These are phyloP conservation scores for Caenorhabditis sp. DNA, from an alignment of 2,888 invertebrate genomes.

Conservation along the genomic window DNA sequence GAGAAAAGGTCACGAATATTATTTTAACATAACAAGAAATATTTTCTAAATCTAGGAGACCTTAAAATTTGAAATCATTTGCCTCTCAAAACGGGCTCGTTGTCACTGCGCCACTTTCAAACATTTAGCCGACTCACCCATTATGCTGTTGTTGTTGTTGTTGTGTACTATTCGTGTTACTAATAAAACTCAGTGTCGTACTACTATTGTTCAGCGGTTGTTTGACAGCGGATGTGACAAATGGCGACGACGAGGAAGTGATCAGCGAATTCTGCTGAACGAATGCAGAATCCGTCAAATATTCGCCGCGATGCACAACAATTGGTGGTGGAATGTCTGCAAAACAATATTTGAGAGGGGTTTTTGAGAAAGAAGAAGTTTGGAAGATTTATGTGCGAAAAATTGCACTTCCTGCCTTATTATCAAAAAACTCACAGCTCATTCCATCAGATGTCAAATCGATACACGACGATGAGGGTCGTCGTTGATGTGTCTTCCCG, in stretches of 20 bases:
- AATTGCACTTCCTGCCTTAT: no score
- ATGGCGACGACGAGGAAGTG: constrained; percentile 6
- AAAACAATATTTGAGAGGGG: background rate
- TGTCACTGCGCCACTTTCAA: no score
- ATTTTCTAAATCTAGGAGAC: no score
- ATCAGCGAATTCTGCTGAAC: constrained; percentile 27
- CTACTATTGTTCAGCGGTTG: background rate
- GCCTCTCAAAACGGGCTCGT: no score
- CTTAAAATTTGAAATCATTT: no score
- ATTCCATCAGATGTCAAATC: constrained; percentile 37
- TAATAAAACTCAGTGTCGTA: constrained; percentile 4
- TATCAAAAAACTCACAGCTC: constrained; percentile 3
- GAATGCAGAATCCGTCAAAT: constrained; percentile 32
- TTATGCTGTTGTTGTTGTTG: constrained; percentile 23
- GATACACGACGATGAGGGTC: constrained; percentile 44
- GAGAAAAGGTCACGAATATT: no score
- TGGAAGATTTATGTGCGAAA: no score
- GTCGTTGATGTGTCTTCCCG: constrained; percentile 18
- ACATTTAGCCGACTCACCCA: constrained; percentile 16
- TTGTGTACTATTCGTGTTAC: constrained; percentile 11
- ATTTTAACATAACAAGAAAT: no score
- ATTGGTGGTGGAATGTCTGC: background rate
- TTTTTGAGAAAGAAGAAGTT: background rate
- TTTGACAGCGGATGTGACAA: background rate
- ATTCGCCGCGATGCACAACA: constrained; percentile 16